phyloP scores from a whole-genome alignment of 2,888 invertebrate species.

The Coenonympha arcania region DNA sequence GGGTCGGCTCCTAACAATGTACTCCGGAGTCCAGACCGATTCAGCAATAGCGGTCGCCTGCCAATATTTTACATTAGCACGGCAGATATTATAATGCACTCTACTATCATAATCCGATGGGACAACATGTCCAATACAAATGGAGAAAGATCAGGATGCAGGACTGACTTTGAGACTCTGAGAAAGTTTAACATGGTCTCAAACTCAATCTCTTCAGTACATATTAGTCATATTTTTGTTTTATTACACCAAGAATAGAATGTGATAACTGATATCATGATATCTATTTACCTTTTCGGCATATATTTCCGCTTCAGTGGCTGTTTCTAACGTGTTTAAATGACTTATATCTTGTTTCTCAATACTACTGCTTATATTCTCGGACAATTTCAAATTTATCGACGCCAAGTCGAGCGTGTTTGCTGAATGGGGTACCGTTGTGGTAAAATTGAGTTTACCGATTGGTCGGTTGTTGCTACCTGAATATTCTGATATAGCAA shows the following conservation, averaged over 20 bases:
- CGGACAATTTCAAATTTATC: slow-evolving; percentile 76
- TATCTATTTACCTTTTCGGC: slow-evolving; percentile 72
- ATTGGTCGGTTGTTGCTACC: slow-evolving; percentile 56
- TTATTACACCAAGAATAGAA: not conserved
- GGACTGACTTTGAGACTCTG: too few species aligned
- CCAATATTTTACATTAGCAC: too few species aligned
- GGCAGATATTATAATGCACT: too few species aligned
- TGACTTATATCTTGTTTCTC: slow-evolving; percentile 63
- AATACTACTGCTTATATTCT: slow-evolving; percentile 70
- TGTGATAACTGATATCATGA: not conserved
- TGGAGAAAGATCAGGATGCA: too few species aligned
- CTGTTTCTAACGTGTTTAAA: slow-evolving; percentile 47
- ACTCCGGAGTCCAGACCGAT: too few species aligned
- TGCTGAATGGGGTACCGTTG: slow-evolving; percentile 67
- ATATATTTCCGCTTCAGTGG: slow-evolving; percentile 73
- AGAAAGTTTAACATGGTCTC: too few species aligned
- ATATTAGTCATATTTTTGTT: too few species aligned
- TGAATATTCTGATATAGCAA: slow-evolving; percentile 59
- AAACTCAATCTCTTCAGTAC: too few species aligned
- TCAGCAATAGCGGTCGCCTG: too few species aligned
- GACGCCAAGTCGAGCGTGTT: slow-evolving; percentile 78
- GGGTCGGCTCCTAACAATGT: too few species aligned
- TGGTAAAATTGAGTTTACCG: slow-evolving; percentile 68
- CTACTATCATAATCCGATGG: too few species aligned
- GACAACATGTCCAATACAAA: too few species aligned